Conservation (phyloP, 2,113 vertebrate genomes). For the Sphyrna mokarran region DNA sequence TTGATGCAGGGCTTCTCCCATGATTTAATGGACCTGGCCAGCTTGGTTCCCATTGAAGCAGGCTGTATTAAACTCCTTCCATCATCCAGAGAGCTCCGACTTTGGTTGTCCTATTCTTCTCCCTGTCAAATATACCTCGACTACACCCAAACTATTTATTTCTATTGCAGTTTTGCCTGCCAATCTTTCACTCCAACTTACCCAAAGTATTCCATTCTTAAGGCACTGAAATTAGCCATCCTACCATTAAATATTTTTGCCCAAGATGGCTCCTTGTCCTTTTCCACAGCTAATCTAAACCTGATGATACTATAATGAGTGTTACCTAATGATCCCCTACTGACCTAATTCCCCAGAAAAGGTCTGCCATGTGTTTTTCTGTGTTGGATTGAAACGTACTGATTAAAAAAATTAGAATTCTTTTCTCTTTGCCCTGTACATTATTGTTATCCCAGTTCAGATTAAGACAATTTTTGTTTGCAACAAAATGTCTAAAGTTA, state of each 20-base stretch:
- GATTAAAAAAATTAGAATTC: neutral
- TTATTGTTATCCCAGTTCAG: neutral
- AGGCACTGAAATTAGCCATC: neutral
- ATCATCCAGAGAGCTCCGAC: neutral
- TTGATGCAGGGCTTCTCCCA: too few species aligned
- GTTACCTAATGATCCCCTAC: neutral
- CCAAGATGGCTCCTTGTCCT: neutral
- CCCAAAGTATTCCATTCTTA: neutral
- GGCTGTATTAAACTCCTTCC: neutral
- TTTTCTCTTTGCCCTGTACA: neutral
- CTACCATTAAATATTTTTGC: neutral
- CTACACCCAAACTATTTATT: neutral
- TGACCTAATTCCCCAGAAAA: neutral
- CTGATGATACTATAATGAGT: neutral
- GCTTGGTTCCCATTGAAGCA: too few species aligned
- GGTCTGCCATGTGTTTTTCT: neutral
- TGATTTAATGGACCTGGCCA: too few species aligned
- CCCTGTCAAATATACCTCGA: neutral
- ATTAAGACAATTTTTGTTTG: neutral
- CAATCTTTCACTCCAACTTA: neutral
- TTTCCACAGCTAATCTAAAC: neutral
- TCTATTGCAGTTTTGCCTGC: neutral
- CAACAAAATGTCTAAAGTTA: conserved; percentile 38
- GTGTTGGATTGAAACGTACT: neutral
- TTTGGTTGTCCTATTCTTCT: neutral